Conservation (phyloP, 1,140 invertebrate genomes). For the Muscidifurax raptorellus region DNA sequence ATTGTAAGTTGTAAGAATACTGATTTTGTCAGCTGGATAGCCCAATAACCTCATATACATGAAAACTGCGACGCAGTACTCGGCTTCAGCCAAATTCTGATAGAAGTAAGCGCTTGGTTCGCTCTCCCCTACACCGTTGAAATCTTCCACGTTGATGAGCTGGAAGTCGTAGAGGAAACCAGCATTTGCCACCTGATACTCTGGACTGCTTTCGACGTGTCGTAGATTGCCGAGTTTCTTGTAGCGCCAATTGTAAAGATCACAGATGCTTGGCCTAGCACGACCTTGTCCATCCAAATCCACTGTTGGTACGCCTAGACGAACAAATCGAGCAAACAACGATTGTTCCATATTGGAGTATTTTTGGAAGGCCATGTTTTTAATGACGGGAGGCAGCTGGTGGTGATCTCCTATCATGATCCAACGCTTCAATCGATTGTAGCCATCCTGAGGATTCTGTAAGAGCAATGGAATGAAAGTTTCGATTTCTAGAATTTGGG, state of each 20-base stretch:
- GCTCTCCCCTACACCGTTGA: conserved; percentile 97
- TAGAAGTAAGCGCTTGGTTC: conserved; percentile 99
- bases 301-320: conserved; percentile 96
- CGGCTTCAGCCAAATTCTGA: conserved; percentile 98
- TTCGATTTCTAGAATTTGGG: conserved; percentile 99
- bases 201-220: conserved; percentile 88
- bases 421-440: conserved; percentile 98
- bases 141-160: conserved; percentile 97
- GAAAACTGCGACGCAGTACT: conserved; percentile 97
- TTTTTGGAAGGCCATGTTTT: conserved; percentile 99
- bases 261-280: conserved; percentile 93
- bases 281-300: conserved; percentile 98
- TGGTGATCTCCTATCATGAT: conserved; percentile 99
- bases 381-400: conserved; percentile 98
- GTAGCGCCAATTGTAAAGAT: conserved; percentile 98
- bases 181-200: conserved; percentile 93
- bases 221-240: conserved; percentile 94
- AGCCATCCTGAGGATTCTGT: conserved; percentile 97
- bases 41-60: conserved; percentile 99
- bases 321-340: conserved; percentile 96
- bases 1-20: conserved; percentile 99
- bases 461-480: conserved; percentile 98
- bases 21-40: conserved; percentile 98
- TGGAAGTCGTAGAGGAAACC: conserved; percentile 97
- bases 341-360: conserved; percentile 99